A percentile compares a stretch with the other conserved stretches of the same genome.
Evolutionary conservation across 2,888 invertebrate species (phyloP).

Genomic region (Tupiocoris notatus): DNA sequence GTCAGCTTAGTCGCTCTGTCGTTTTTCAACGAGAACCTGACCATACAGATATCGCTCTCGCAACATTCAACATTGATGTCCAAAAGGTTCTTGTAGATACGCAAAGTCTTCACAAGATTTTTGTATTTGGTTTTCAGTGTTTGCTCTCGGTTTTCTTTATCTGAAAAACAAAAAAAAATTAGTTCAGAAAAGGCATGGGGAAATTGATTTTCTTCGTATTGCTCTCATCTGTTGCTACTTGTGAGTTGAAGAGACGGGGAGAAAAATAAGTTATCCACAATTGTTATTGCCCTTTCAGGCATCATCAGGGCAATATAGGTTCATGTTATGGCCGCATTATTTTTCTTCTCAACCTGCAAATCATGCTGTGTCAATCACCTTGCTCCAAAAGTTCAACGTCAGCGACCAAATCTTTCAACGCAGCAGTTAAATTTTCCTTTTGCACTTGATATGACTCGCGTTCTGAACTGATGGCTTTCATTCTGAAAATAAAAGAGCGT

Average conservation of each 20-base stretch:
- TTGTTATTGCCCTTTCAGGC: too few relatives aligned
- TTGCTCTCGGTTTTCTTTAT: slow-evolving; percentile 2
- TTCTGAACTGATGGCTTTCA: not conserved
- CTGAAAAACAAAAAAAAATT: slow-evolving; percentile 1
- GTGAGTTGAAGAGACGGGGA: too few relatives aligned
- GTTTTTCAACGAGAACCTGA: not conserved
- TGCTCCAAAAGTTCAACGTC: not conserved
- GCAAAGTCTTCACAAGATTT: not conserved
- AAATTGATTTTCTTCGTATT: too few relatives aligned
- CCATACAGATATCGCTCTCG: not conserved
- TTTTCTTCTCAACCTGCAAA: too few relatives aligned
- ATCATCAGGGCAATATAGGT: too few relatives aligned
- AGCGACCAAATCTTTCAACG: not conserved
- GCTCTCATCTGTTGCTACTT: too few relatives aligned
- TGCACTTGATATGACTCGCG: not conserved
- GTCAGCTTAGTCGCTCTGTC: not conserved
- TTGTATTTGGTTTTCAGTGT: not conserved
- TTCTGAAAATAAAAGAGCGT: too few relatives aligned
- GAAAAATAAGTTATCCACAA: too few relatives aligned
- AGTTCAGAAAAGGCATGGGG: too few relatives aligned
- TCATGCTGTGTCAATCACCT: too few relatives aligned
- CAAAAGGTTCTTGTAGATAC: slow-evolving; percentile 7
- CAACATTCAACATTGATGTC: not conserved
- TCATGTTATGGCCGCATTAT: too few relatives aligned
- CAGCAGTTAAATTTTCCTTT: not conserved